Conservation (phyloP, 2,888 invertebrate genomes). For the Pomacea canaliculata region DNA sequence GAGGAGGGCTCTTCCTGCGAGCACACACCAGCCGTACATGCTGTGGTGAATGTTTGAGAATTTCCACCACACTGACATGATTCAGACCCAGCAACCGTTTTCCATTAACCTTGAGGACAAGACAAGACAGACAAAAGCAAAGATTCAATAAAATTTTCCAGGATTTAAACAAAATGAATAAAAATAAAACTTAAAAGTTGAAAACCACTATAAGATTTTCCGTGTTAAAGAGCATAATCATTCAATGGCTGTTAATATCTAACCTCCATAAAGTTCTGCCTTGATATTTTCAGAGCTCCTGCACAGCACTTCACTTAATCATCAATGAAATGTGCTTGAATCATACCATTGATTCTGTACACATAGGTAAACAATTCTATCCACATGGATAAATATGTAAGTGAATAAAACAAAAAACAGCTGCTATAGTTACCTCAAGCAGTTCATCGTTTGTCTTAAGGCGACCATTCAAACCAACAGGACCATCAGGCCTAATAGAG, state of each 20-base stretch:
- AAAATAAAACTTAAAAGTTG: background rate
- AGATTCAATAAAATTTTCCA: background rate
- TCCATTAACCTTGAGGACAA: slow-evolving; percentile 83
- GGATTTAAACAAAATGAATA: background rate
- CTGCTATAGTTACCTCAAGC: slow-evolving; percentile 74
- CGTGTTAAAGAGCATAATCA: no score
- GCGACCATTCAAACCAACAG: slow-evolving; percentile 91
- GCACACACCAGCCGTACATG: slow-evolving; percentile 94
- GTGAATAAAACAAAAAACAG: no score
- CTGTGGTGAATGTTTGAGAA: slow-evolving; percentile 90
- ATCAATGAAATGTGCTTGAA: no score
- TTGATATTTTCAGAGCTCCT: no score
- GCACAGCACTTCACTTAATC: no score
- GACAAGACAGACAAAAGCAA: no score
- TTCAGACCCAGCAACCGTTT: slow-evolving; percentile 86
- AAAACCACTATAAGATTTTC: background rate
- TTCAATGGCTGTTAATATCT: no score
- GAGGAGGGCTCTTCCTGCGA: slow-evolving; percentile 65
- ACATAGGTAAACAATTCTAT: no score
- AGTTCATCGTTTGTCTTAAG: slow-evolving; percentile 96
- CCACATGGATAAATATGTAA: no score
- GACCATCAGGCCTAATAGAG: slow-evolving; percentile 96
- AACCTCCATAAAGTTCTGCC: no score
- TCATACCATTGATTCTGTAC: no score
- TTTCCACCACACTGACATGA: slow-evolving; percentile 93